Percentiles rank a stretch among this genome's conserved stretches.
Conservation (phyloP, 2,113 vertebrate species). For the Sminthopsis crassicaudata region DNA sequence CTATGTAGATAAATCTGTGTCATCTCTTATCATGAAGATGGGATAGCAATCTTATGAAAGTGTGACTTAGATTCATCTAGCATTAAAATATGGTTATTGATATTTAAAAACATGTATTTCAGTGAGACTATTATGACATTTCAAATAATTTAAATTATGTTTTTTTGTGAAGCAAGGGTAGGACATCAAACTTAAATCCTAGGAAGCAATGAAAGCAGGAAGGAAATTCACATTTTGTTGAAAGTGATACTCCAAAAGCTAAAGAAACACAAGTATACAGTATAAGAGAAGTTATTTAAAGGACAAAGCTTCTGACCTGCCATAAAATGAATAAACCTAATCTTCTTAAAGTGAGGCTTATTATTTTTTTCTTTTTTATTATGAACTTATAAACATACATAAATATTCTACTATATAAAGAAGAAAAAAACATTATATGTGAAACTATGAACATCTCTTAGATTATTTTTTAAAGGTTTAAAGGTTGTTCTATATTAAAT, state of each 20-base stretch:
- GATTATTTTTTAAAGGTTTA: neutral
- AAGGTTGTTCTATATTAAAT: neutral
- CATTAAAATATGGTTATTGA: neutral
- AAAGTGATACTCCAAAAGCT: neutral
- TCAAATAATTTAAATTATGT: neutral
- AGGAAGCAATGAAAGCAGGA: neutral
- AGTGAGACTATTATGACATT: neutral
- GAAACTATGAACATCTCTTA: neutral
- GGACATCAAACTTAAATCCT: neutral
- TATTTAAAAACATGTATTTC: too few relatives aligned
- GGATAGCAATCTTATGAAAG: neutral
- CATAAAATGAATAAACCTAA: neutral
- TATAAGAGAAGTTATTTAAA: neutral
- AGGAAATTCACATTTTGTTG: neutral
- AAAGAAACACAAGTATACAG: neutral
- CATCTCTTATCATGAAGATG: neutral
- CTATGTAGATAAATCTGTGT: neutral
- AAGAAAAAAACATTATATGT: neutral
- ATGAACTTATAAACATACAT: neutral
- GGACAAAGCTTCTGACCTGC: neutral
- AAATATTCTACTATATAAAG: neutral
- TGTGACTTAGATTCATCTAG: neutral
- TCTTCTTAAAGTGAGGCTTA: neutral
- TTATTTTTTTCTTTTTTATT: neutral
- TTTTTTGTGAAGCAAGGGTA: neutral